Evolutionary conservation across 2,797 vertebrate species (phyloP).

Genomic region (Rhabdomys pumilio): DNA sequence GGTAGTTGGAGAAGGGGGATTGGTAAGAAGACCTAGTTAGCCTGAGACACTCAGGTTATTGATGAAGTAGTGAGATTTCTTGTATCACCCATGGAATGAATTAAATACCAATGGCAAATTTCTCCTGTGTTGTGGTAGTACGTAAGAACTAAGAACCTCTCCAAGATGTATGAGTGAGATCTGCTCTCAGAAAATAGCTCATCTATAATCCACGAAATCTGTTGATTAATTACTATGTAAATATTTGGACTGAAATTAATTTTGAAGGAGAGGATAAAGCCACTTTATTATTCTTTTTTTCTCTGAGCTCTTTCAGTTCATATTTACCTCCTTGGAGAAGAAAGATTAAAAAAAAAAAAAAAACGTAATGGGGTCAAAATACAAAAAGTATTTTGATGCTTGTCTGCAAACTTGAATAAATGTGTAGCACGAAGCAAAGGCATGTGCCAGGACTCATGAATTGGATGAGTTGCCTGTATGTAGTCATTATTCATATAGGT

Average conservation of each 20-base stretch:
- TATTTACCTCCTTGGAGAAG: conserved; percentile 13
- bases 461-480: background rate
- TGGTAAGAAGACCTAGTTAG: background rate
- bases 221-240: conserved; percentile 50
- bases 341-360: conserved; percentile 11
- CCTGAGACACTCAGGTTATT: conserved; percentile 35
- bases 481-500: background rate
- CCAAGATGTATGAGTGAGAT: background rate
- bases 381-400: background rate
- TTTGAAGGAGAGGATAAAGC: conserved; percentile 48
- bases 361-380: conserved; percentile 26
- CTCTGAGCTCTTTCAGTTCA: background rate
- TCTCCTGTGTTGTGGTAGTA: background rate
- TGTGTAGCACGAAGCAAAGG: conserved; percentile 17
- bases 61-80: background rate
- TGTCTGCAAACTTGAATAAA: conserved; percentile 35
- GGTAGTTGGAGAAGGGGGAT: conserved; percentile 56
- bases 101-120: conserved; percentile 65
- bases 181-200: background rate
- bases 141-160: background rate
- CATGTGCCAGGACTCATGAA: background rate
- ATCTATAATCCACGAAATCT: conserved; percentile 13
- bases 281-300: conserved; percentile 26
- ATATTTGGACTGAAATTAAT: conserved; percentile 62
- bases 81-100: conserved; percentile 44